Conservation (phyloP, 2,888 invertebrate species). For the Himalopsyche japonica region DNA sequence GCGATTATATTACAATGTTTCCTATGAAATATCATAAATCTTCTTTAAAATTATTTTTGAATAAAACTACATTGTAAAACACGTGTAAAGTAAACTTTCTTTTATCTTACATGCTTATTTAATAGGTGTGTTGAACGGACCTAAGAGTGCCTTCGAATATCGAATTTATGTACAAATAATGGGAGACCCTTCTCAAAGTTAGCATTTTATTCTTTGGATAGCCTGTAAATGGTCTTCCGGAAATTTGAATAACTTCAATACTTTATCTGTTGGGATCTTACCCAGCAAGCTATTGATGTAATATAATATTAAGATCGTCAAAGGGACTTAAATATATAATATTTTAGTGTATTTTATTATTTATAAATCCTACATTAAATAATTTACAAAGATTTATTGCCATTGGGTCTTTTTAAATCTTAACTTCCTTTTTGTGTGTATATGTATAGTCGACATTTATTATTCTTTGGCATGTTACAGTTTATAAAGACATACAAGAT, state of each 20-base stretch:
- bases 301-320: background rate
- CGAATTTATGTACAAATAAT: background rate
- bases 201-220: background rate
- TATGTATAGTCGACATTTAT: no score
- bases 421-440: no score
- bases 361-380: no score
- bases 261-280: background rate
- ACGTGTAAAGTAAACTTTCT: background rate
- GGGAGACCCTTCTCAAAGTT: conserved; percentile 5
- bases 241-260: conserved; percentile 9
- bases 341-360: no score
- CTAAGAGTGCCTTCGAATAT: background rate
- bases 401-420: no score
- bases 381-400: no score
- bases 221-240: background rate
- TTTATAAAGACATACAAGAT: no score
- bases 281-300: background rate
- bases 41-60: background rate
- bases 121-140: background rate
- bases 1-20: background rate
- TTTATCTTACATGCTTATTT: background rate
- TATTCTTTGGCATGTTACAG: no score
- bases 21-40: background rate
- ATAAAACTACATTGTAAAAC: background rate
- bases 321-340: no score